These are phyloP conservation scores for Orientallactaga sibirica DNA, from an alignment of 2,797 vertebrate genomes.

Conservation along the genomic window DNA sequence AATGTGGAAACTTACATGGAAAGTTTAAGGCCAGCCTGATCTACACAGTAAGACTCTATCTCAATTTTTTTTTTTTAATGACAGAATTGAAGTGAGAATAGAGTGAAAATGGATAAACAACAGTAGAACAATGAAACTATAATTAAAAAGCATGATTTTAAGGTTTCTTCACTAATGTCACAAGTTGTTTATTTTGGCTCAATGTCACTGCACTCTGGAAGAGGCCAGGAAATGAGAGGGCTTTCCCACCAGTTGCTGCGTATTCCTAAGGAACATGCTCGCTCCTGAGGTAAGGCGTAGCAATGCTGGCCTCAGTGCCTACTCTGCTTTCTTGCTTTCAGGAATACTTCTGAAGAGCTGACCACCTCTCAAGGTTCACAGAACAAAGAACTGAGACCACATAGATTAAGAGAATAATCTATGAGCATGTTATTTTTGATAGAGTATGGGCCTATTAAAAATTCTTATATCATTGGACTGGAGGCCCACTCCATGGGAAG, in stretches of 20 bases:
- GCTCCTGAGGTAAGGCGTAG: neutral
- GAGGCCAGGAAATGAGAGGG: constrained; percentile 55
- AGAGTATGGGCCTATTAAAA: neutral
- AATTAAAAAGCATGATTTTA: constrained; percentile 73
- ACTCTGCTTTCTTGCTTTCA: neutral
- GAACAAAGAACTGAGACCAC: constrained; percentile 18
- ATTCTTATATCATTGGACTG: neutral
- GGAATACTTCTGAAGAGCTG: constrained; percentile 8
- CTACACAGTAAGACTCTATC: neutral
- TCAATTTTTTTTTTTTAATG: neutral
- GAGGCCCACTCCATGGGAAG: too few relatives aligned
- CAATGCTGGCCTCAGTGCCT: neutral
- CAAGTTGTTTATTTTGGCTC: constrained; percentile 60
- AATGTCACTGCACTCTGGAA: constrained; percentile 43
- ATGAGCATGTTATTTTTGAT: neutral
- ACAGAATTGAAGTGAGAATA: constrained; percentile 51
- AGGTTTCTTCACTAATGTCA: constrained; percentile 59
- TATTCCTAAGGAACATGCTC: neutral
- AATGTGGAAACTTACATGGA: neutral
- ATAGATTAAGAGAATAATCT: constrained; percentile 19
- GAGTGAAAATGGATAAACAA: constrained; percentile 53
- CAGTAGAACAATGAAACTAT: constrained; percentile 41
- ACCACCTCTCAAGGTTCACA: neutral
- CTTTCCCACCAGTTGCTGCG: neutral
- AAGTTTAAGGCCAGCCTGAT: neutral